Percentiles rank a stretch among this genome's conserved stretches.
Evolutionary conservation across 2,797 vertebrate genomes (phyloP).

Genomic region (Emydoidea blandingii): DNA sequence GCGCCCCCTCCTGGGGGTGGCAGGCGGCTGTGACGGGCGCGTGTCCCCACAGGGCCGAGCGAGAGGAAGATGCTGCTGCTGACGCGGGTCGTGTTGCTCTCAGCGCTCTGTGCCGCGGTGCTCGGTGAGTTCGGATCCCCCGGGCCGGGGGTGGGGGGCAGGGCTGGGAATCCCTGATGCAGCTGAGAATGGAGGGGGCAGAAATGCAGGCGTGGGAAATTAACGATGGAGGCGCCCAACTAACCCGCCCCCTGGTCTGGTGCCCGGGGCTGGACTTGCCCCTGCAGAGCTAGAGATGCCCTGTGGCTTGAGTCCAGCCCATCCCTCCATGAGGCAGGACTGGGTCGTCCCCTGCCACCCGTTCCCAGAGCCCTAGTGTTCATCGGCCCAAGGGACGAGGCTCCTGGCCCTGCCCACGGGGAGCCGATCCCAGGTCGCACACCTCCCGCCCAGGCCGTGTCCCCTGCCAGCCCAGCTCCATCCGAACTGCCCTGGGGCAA

Average conservation of each 20-base stretch:
- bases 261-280: background rate
- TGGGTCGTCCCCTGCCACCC: background rate
- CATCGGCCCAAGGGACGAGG: too few species aligned
- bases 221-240: background rate
- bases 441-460: background rate
- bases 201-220: background rate
- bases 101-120: background rate
- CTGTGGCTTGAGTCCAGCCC: background rate
- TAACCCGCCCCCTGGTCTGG: background rate
- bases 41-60: background rate
- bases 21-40: background rate
- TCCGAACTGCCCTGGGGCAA: background rate
- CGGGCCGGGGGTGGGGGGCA: background rate
- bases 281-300: accelerated
- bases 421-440: background rate
- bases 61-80: background rate
- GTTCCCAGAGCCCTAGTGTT: background rate
- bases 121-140: background rate
- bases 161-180: slow-evolving; percentile 81
- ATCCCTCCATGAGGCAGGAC: background rate
- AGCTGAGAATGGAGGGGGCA: slow-evolving; percentile 77
- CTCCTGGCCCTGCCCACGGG: background rate
- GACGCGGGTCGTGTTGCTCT: background rate
- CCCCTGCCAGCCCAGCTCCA: background rate
- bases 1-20: too few species aligned